Evolutionary conservation across 2,113 vertebrate species (phyloP), one percentile per base, ranked within the genome.

Genomic region (Ellobius talpinus): DNA sequence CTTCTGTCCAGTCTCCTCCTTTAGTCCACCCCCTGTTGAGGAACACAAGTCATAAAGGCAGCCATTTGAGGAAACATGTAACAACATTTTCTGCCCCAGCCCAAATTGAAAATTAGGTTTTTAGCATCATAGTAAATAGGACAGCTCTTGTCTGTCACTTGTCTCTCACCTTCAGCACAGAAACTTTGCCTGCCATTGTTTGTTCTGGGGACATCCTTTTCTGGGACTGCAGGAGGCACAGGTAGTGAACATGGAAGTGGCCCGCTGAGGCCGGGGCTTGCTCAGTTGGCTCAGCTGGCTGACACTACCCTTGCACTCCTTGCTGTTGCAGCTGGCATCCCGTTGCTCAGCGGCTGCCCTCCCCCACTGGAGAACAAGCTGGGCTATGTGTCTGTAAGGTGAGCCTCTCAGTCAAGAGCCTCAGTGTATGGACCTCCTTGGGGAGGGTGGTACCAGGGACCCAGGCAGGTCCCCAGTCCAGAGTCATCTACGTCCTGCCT

Each of bases 381-480:
- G 90, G 98, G 98, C 39, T 99, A 98, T 0, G 8, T 98, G 45
- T 90, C 98, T 86, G 98, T 98, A 85, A 96, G 96, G 99, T 99
- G 97, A 98, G 98, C 42, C n/a, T 39, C 63, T 23, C 11, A 3
- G 4, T 24, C 39, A 0, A 42, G 42, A 39, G 4, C 10, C 45
- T 82, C 5, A 3, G 33, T 58, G 26, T 1, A 5, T 58, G 63
- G 23, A 1, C 73, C 17, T 19, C 12, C 0, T 3, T 89, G 88
- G 12, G 87, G 12, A 39, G 70, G 31, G 31, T 42, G 7, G 4
- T 17, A 7, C 52, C 95, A 50, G 14, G 66, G 85, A 24, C 3
- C 1, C 13, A 3, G 14, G 61, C 23, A 7, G 81, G 58, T 26
- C 11, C 24, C 52, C 33, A 24, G 79, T n/a, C 73, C 36, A 55